Conservation (phyloP, 1,140 invertebrate genomes). For the Drosophila nasuta region DNA sequence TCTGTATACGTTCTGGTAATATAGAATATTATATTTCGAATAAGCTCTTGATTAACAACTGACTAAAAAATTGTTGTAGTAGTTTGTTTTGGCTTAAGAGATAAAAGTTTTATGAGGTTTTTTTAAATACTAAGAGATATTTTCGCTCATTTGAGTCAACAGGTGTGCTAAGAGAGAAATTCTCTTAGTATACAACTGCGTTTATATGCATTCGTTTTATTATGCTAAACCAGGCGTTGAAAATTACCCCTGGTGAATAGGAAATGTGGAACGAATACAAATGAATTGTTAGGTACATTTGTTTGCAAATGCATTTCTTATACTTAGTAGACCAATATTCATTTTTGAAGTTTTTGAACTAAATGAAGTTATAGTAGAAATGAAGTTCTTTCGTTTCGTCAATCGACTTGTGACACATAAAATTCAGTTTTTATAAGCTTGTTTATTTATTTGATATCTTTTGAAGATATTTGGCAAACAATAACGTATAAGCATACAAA, state of each 20-base stretch:
- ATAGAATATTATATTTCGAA: too few relatives aligned
- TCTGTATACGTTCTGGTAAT: too few relatives aligned
- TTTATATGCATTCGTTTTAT: neutral
- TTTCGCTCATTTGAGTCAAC: neutral
- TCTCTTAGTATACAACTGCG: neutral
- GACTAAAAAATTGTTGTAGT: too few relatives aligned
- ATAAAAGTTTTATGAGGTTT: too few relatives aligned
- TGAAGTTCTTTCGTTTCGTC: too few relatives aligned
- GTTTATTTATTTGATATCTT: constrained; percentile 29
- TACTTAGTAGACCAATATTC: too few relatives aligned
- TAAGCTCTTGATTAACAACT: too few relatives aligned
- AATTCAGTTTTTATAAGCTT: neutral
- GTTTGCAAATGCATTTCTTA: neutral
- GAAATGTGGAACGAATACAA: neutral
- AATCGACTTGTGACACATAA: too few relatives aligned
- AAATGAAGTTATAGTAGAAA: too few relatives aligned
- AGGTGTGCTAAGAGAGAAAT: neutral
- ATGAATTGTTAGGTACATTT: neutral
- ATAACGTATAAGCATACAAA: neutral
- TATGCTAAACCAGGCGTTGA: neutral
- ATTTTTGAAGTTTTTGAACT: too few relatives aligned
- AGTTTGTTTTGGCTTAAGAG: too few relatives aligned
- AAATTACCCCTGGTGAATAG: neutral
- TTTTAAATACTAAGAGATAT: too few relatives aligned
- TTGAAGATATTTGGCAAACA: constrained; percentile 14